Evolutionary conservation across 2,888 invertebrate species (phyloP), one percentile per base, ranked within the genome.

Genomic region (Drosophila macrothrix): DNA sequence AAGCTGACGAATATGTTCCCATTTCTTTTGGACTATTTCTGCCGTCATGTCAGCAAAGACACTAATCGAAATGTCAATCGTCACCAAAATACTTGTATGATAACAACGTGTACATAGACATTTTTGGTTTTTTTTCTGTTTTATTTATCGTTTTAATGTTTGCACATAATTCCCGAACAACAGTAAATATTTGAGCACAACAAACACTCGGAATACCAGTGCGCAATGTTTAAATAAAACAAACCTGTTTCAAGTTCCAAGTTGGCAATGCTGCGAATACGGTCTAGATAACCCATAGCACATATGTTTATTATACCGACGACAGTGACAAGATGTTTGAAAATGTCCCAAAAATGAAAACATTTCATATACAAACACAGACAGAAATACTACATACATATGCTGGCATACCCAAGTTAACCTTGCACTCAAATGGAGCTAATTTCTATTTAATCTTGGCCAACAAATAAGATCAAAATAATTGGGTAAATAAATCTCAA

Each of bases 91-190:
- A 28, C 28, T 19, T 28, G 12, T 1, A 10, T 28, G 50, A 28
- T 28, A 28, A 50, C 28, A 50, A 25, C 22, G 25, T 46, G 22
- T 22, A 22, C 6, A 22, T 12, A 16, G 22, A 50, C 19, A 50
- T 3, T 19, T 19, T 5, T 12, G 12, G 46, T 56, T 70, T 67
- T 68, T 3, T 19, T 19, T 5, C 6, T 19, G 46, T 56, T 70
- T 67, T 68, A 73, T 73, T 64, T 67, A 43, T n/a, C 61, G 4
- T 39, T 29, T 50, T 37, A 29, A 67, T 67, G 49, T 67, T 58
- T 65, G 25, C 76, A 61, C 58, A 73, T 50, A 41, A 29, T 63
- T 72, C 28, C 33, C 58, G 73, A 68, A 62, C 64, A 55, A 19
- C 22, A 28, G 35, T 58, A 68, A 68, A 75, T 75, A 66, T 75